These are phyloP conservation scores for Falco cherrug DNA, from an alignment of 2,797 vertebrate species.

Conservation along the genomic window DNA sequence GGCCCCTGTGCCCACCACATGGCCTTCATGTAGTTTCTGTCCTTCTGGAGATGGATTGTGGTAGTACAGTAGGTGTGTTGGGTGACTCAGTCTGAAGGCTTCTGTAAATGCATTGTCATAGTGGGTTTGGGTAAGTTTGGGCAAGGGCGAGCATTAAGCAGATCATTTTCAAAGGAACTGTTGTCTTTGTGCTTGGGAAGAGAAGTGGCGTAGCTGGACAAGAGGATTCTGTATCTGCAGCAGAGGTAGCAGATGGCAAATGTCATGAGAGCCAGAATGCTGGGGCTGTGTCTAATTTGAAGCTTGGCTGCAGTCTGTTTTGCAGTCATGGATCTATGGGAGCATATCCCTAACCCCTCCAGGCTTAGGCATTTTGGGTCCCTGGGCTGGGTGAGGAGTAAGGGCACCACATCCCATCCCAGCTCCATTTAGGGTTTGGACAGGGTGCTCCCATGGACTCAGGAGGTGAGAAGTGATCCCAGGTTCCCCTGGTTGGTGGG, in stretches of 20 bases:
- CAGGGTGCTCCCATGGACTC: not conserved
- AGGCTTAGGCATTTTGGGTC: not conserved
- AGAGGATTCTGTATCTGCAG: not conserved
- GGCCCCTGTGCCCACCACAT: not conserved
- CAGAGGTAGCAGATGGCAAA: not conserved
- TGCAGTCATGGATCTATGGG: not conserved
- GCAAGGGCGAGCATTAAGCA: not conserved
- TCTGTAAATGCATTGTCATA: not conserved
- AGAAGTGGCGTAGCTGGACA: not conserved
- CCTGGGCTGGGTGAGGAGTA: not conserved
- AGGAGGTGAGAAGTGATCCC: not conserved
- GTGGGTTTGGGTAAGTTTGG: not conserved
- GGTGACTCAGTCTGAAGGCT: not conserved
- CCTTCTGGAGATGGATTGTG: not conserved
- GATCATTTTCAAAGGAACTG: not conserved
- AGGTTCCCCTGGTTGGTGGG: not conserved
- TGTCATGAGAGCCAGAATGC: not conserved
- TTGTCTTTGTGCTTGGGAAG: not conserved
- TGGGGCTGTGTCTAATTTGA: not conserved
- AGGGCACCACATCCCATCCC: not conserved
- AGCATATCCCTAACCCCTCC: not conserved
- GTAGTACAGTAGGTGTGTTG: fast-evolving
- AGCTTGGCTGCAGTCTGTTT: not conserved
- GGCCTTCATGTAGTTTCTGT: not conserved
- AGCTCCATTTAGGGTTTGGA: fast-evolving